These are phyloP conservation scores for Sturmia bella DNA, from an alignment of 2,888 invertebrate genomes.

Conservation along the genomic window DNA sequence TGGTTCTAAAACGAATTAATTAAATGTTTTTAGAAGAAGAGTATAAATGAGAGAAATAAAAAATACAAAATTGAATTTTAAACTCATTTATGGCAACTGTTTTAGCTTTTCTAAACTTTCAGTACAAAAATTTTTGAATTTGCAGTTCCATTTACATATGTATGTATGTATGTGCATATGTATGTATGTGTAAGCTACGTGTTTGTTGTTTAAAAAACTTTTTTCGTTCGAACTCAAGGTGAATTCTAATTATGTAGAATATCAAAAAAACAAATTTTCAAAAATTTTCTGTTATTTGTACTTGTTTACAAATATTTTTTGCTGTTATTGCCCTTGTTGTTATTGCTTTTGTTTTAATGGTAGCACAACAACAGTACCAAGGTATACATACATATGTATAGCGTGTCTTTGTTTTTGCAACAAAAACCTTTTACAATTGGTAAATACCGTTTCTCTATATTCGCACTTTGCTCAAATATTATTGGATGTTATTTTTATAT, in stretches of 20 bases:
- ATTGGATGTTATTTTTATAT: conserved; percentile 68
- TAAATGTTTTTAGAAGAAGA: not conserved
- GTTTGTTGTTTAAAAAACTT: conserved; percentile 5
- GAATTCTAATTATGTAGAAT: conserved; percentile 66
- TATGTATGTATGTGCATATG: too few relatives aligned
- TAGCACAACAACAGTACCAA: conserved; percentile 23
- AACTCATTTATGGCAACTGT: conserved; percentile 26
- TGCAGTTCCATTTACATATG: not conserved
- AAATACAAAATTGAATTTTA: conserved; percentile 12
- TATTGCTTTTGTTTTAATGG: conserved; percentile 25
- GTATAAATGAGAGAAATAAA: not conserved
- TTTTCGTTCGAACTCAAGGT: conserved; percentile 67
- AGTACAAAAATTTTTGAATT: conserved; percentile 34
- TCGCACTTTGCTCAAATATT: conserved; percentile 60
- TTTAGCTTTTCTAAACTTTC: conserved; percentile 38
- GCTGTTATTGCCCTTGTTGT: conserved; percentile 8
- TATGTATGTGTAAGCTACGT: not conserved
- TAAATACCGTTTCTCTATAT: conserved; percentile 56
- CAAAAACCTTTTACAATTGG: conserved; percentile 59
- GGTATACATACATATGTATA: conserved; percentile 3
- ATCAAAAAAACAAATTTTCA: conserved; percentile 1
- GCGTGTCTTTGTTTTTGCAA: conserved; percentile 13
- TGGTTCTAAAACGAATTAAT: conserved; percentile 3
- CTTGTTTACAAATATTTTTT: conserved; percentile 46
- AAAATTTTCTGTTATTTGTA: conserved; percentile 50